phyloP scores from a whole-genome alignment of 2,797 vertebrate species.

The Muscicapa comitata region DNA sequence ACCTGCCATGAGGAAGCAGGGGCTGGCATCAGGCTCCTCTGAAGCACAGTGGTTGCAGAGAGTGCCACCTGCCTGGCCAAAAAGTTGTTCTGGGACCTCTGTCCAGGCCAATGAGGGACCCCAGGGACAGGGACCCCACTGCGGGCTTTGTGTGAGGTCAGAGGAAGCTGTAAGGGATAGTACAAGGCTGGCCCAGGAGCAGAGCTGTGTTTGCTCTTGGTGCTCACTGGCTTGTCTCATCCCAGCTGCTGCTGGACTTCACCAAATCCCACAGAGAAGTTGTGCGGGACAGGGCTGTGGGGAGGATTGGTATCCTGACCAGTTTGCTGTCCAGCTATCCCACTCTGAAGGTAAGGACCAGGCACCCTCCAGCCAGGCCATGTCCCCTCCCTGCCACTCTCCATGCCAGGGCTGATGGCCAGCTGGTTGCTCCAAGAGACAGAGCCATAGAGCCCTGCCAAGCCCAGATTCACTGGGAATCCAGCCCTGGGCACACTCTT shows the following conservation, averaged over 20 bases:
- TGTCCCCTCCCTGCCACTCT: background rate
- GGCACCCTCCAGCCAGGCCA: background rate
- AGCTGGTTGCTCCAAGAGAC: background rate
- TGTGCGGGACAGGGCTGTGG: background rate
- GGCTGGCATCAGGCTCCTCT: background rate
- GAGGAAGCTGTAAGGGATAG: background rate
- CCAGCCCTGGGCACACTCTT: background rate
- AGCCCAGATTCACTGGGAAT: background rate
- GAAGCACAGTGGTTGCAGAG: background rate
- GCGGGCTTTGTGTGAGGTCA: background rate
- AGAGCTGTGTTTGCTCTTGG: background rate
- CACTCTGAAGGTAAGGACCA: background rate
- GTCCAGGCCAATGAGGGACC: background rate
- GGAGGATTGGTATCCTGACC: background rate
- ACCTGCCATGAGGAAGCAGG: background rate
- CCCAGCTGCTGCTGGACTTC: background rate
- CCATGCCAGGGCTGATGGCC: background rate
- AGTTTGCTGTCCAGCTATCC: background rate
- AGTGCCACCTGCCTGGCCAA: background rate
- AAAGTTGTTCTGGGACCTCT: background rate
- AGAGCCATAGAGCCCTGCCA: too few species aligned
- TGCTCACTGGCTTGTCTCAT: rapidly evolving
- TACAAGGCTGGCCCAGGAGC: background rate
- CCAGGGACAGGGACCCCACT: background rate
- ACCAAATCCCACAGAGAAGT: background rate